Conservation (phyloP, 2,888 invertebrate species). For the Dynastes hyllus region DNA sequence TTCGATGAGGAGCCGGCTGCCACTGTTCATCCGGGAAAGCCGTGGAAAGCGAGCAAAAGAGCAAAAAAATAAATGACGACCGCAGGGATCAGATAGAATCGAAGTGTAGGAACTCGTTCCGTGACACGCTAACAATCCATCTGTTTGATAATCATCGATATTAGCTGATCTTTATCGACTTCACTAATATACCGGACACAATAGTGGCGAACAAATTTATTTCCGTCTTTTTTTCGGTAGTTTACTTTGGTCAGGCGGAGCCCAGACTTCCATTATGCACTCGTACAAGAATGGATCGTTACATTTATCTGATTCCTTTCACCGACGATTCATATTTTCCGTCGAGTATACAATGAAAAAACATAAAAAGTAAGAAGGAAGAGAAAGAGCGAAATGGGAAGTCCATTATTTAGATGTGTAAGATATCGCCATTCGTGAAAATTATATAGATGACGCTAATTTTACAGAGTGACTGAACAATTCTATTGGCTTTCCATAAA, state of each 20-base stretch:
- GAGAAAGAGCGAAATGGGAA: slow-evolving; percentile 13
- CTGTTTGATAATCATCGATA: slow-evolving; percentile 49
- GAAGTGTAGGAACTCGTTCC: slow-evolving; percentile 11
- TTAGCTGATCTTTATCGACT: slow-evolving; percentile 44
- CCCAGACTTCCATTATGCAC: slow-evolving; percentile 32
- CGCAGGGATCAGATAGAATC: slow-evolving; percentile 33
- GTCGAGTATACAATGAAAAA: slow-evolving; percentile 31
- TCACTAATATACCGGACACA: slow-evolving; percentile 47
- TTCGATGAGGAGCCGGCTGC: slow-evolving; percentile 1
- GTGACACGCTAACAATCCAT: slow-evolving; percentile 50
- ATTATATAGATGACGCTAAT: slow-evolving; percentile 22
- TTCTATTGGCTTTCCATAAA: neutral
- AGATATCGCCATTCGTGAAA: slow-evolving; percentile 23
- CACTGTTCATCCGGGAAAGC: neutral
- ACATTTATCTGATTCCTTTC: slow-evolving; percentile 43
- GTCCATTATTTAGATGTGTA: slow-evolving; percentile 25
- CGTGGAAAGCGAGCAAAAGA: slow-evolving; percentile 19
- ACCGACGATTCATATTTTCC: slow-evolving; percentile 41
- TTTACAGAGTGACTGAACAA: slow-evolving; percentile 5
- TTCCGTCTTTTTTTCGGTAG: slow-evolving; percentile 40
- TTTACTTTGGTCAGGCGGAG: slow-evolving; percentile 22
- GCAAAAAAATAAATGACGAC: slow-evolving; percentile 42
- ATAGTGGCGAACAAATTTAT: slow-evolving; percentile 44
- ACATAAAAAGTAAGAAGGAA: neutral
- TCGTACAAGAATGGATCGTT: slow-evolving; percentile 35